Evolutionary conservation across 1,140 invertebrate genomes (phyloP).

Genomic region (Brachionus sp.): DNA sequence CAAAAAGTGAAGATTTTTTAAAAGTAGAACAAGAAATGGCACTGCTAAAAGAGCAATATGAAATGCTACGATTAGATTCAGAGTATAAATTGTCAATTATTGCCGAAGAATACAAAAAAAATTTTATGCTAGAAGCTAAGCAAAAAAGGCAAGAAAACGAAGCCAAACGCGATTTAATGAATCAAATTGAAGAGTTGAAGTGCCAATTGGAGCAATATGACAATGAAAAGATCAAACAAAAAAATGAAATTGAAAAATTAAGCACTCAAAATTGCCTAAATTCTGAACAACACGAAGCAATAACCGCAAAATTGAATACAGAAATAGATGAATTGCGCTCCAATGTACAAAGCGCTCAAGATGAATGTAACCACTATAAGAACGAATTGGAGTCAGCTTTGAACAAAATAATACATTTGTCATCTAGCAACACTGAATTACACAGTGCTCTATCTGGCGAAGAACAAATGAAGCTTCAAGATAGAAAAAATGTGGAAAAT

Average conservation of each 20-base stretch:
- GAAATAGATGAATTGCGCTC: not conserved
- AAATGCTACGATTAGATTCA: not conserved
- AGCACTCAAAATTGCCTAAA: not conserved
- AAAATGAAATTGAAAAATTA: not conserved
- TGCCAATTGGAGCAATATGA: not conserved
- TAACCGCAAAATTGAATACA: not conserved
- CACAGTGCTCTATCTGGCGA: not conserved
- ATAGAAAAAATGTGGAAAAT: not conserved
- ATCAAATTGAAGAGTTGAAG: not conserved
- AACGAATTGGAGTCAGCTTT: not conserved
- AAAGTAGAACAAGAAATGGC: not conserved
- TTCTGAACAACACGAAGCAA: not conserved
- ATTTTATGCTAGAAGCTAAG: not conserved
- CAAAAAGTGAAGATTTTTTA: not conserved
- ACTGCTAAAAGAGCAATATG: not conserved
- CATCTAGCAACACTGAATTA: not conserved
- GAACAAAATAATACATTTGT: constrained; percentile 34
- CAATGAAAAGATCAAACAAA: not conserved
- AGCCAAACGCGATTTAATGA: not conserved
- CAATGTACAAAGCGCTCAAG: not conserved
- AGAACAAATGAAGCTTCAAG: not conserved
- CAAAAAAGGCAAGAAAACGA: not conserved
- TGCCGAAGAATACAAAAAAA: not conserved
- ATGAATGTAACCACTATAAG: not conserved
- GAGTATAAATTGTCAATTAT: not conserved